These are phyloP conservation scores for Heliconius erato DNA, from an alignment of 2,888 invertebrate species.

Conservation along the genomic window DNA sequence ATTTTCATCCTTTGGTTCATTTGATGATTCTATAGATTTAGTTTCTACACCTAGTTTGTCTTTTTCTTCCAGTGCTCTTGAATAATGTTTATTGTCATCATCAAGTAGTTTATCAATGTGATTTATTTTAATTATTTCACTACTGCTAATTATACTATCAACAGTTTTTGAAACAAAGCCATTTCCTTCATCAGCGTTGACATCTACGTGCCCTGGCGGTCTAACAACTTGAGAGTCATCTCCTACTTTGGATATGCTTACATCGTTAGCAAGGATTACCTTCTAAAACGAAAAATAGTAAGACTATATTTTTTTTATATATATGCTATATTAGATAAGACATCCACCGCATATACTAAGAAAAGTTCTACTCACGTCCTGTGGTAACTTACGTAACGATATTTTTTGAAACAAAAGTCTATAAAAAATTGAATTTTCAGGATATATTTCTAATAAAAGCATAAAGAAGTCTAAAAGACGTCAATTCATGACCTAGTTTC, in stretches of 20 bases:
- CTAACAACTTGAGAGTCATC: not conserved
- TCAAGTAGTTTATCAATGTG: not conserved
- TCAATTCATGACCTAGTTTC: too few relatives aligned
- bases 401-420: not conserved
- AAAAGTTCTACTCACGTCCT: not conserved
- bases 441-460: too few relatives aligned
- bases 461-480: too few relatives aligned
- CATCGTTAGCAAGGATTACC: not conserved
- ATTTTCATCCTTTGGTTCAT: not conserved
- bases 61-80: slow-evolving; percentile 18
- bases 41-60: not conserved
- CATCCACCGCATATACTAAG: not conserved
- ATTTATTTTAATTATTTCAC: slow-evolving; percentile 14
- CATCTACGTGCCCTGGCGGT: not conserved
- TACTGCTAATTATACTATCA: slow-evolving; percentile 12
- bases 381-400: not conserved
- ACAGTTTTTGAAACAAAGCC: not conserved
- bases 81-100: slow-evolving; percentile 13
- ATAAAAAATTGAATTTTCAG: not conserved
- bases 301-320: not conserved
- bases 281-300: not conserved
- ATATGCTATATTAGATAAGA: too few relatives aligned
- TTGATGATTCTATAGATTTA: not conserved
- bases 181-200: not conserved
- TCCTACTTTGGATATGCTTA: not conserved